Conservation (phyloP, 2,888 invertebrate genomes). For the Latrodectus elegans region DNA sequence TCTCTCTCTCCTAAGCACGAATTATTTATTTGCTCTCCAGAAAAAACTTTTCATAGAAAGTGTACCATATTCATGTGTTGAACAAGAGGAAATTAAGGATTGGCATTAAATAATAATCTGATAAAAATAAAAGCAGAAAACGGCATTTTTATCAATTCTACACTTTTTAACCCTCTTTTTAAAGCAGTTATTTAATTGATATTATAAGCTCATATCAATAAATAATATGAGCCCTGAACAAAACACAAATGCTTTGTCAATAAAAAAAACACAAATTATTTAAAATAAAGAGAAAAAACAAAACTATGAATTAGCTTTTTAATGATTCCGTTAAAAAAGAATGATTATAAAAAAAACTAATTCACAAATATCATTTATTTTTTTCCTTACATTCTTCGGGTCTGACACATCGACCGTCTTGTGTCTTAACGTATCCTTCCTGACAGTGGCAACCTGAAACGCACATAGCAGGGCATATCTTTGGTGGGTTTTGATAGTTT, state of each 20-base stretch:
- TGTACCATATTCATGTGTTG: too few species aligned
- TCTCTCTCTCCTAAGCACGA: too few species aligned
- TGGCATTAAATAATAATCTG: too few species aligned
- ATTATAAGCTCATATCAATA: neutral
- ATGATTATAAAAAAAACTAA: neutral
- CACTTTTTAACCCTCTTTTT: too few species aligned
- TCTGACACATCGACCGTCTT: slow-evolving; percentile 56
- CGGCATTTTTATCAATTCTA: too few species aligned
- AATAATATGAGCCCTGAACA: neutral
- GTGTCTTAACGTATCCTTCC: slow-evolving; percentile 61
- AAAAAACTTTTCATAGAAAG: too few species aligned
- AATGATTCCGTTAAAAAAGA: neutral
- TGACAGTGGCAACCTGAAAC: slow-evolving; percentile 63
- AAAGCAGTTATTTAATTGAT: too few species aligned
- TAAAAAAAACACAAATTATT: neutral
- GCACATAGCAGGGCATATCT: slow-evolving; percentile 54
- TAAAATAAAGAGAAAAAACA: neutral
- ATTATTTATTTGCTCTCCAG: too few species aligned
- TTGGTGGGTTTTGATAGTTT: slow-evolving; percentile 62
- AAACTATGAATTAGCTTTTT: too few species aligned
- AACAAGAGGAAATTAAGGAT: too few species aligned
- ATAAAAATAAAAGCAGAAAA: too few species aligned
- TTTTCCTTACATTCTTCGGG: slow-evolving; percentile 48
- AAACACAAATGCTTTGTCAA: too few species aligned
- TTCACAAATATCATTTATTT: neutral